Evolutionary conservation across 2,797 vertebrate species (phyloP).

Genomic region (Sebastes hopkinsi): DNA sequence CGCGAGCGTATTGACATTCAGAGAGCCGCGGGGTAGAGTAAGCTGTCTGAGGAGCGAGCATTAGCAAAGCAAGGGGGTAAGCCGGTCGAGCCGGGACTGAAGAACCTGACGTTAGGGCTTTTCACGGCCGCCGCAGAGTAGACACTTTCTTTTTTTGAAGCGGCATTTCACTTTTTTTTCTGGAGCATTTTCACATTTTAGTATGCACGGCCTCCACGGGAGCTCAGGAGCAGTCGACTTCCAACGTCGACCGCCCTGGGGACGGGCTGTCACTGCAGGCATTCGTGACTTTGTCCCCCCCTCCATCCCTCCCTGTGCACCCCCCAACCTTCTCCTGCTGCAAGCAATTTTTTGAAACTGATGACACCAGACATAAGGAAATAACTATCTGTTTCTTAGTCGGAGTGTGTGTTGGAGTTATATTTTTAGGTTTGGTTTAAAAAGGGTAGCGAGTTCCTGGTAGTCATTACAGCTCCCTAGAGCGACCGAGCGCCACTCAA

Average conservation of each 20-base stretch:
- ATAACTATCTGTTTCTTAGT: constrained; percentile 14
- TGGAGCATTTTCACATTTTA: constrained; percentile 25
- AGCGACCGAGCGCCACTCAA: neutral
- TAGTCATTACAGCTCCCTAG: neutral
- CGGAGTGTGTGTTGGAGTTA: neutral
- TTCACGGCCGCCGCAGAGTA: neutral
- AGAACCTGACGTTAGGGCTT: constrained; percentile 16
- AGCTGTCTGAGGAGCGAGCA: constrained; percentile 15
- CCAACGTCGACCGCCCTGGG: constrained; percentile 32
- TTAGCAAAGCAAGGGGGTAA: neutral
- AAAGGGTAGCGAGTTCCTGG: neutral
- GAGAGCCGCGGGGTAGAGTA: neutral
- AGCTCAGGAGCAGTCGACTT: constrained; percentile 38
- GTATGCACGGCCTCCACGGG: constrained; percentile 39
- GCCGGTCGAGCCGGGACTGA: neutral
- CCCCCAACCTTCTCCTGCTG: neutral
- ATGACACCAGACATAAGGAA: constrained; percentile 38
- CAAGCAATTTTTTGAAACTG: constrained; percentile 12
- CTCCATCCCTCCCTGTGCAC: rapidly evolving
- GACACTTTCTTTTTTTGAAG: constrained; percentile 1
- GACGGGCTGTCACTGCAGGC: constrained; percentile 57
- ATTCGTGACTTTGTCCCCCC: constrained; percentile 5
- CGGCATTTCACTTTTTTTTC: constrained; percentile 25
- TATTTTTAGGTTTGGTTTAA: constrained; percentile 11
- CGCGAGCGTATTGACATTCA: constrained; percentile 38